Evolutionary conservation across 2,113 vertebrate species (phyloP).

Genomic region (Phylloscopus trochilus): DNA sequence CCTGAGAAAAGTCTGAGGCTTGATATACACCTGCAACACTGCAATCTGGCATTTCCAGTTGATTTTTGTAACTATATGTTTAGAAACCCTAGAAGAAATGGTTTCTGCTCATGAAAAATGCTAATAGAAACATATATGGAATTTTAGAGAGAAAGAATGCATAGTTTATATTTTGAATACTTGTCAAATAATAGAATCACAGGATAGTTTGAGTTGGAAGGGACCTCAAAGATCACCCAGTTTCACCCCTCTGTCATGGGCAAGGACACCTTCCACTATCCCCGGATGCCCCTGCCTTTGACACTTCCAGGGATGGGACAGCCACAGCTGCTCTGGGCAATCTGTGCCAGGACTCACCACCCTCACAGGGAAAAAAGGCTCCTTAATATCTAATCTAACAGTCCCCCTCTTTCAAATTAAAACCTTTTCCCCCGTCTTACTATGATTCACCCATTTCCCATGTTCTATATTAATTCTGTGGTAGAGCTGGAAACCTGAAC

Average conservation of each 20-base stretch:
- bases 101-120: background rate
- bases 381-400: too few species aligned
- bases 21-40: background rate
- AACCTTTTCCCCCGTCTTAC: rapidly evolving
- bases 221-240: background rate
- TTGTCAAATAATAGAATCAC: background rate
- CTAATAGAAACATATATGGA: background rate
- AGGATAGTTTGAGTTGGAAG: background rate
- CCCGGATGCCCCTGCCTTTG: background rate
- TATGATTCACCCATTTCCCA: background rate
- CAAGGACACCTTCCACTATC: background rate
- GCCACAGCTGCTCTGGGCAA: rapidly evolving
- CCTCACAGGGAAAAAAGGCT: rapidly evolving
- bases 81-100: background rate
- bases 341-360: rapidly evolving
- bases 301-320: background rate
- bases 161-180: background rate
- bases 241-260: background rate
- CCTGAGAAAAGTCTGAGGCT: background rate
- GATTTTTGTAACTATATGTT: background rate
- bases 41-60: background rate
- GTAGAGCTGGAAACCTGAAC: background rate
- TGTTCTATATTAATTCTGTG: background rate
- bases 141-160: background rate
- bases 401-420: rapidly evolving